Base-by-base conservation (phyloP, 2,888 invertebrate species). In the Leptopterna dolabrata region DNA sequence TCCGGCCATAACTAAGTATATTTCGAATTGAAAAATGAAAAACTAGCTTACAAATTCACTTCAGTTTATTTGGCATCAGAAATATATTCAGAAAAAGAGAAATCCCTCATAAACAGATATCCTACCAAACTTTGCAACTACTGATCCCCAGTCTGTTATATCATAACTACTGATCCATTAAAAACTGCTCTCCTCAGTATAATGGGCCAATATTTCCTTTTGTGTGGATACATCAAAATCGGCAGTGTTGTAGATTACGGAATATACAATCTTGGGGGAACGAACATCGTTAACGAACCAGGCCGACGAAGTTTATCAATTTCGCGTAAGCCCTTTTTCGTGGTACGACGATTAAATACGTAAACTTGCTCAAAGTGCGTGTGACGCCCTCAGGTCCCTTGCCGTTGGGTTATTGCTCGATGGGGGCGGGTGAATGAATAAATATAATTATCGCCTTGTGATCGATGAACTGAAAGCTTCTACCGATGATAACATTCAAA, bases 401-500 rank as follows among this genome's bases (percentile, higher is more conserved):
- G 51, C 51, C 16, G n/a, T n/a, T n/a, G n/a, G 51, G 51, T 51
- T 51, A 51, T n/a, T 24, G 63, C 19, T 1, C 63, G 27, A 63
- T 24, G 24, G 63, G 19, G 24, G 63, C 0, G 63, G 24, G 4
- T 24, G 24, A 27, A 63, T 63, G 63, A 63, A 63, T 63, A 63
- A 63, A 63, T 63, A 63, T 63, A 63, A 63, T 63, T 63, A 63
- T 63, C 63, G 63, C 24, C 63, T 11, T 63, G 63, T 63, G 63
- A 63, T 63, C 63, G 63, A 63, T 63, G 63, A 27, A 63, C 63
- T 63, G 24, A 63, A 63, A 24, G 63, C 63, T 24, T 63, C 63
- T 63, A 63, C 24, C 63, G 63, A 63, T 63, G 63, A 63, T 63
- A 63, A 63, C 63, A 63, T 63, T 63, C 24, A 19, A 27, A 63